Percentiles rank a stretch among this genome's conserved stretches.
Evolutionary conservation across 2,113 vertebrate species (phyloP).

Genomic region (Lophotis ruficrista): DNA sequence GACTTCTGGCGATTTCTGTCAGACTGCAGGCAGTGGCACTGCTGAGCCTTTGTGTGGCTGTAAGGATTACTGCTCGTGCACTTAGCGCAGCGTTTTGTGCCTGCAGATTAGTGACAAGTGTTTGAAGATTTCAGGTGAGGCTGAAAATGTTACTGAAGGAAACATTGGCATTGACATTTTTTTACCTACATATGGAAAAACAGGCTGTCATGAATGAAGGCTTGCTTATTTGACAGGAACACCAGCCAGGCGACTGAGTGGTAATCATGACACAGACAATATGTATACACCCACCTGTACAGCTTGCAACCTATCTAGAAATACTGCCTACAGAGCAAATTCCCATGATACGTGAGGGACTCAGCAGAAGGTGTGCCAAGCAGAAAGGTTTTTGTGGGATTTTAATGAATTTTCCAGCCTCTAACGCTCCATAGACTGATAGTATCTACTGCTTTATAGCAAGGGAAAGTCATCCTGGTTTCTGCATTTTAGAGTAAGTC

Average conservation of each 20-base stretch:
- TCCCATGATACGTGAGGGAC: background rate
- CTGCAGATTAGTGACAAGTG: background rate
- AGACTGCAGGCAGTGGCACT: constrained; percentile 31
- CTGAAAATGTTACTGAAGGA: background rate
- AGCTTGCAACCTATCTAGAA: background rate
- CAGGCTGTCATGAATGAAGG: background rate
- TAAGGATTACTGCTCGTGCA: background rate
- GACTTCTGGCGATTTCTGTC: background rate
- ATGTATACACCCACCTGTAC: constrained; percentile 14
- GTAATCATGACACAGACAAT: background rate
- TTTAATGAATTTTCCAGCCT: background rate
- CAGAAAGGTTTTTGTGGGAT: background rate
- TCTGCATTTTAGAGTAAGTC: background rate
- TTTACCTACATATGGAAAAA: background rate
- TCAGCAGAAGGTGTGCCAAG: background rate
- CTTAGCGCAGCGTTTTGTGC: background rate
- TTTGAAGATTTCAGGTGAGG: background rate
- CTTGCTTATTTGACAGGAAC: background rate
- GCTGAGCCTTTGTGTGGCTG: background rate
- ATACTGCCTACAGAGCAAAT: background rate
- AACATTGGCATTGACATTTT: background rate
- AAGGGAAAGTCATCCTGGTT: background rate
- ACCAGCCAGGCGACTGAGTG: background rate
- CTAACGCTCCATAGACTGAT: background rate
- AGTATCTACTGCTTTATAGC: background rate